Percentiles rank a stretch among this genome's conserved stretches.
phyloP scores from a whole-genome alignment of 2,797 vertebrate genomes.

The Lepus oiostolus region DNA sequence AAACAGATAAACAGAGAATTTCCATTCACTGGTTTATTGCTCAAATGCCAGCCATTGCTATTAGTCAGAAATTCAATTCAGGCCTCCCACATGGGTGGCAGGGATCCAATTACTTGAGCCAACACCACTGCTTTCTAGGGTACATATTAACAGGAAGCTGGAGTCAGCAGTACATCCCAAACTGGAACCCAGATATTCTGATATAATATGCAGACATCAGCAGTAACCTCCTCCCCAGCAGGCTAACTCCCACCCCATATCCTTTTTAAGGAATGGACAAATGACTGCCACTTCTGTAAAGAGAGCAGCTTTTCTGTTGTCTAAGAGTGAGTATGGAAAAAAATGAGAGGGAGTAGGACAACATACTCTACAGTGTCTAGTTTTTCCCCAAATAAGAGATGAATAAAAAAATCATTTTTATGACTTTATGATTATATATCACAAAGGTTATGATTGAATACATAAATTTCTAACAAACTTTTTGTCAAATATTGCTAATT shows the following conservation, averaged over 20 bases:
- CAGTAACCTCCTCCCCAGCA: no score
- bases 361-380: neutral
- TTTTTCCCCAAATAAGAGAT: neutral
- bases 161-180: no score
- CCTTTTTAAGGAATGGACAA: neutral
- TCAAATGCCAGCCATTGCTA: no score
- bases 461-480: neutral
- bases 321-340: neutral
- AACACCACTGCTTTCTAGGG: no score
- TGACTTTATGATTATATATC: neutral
- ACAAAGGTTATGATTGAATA: neutral
- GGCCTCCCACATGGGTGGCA: no score
- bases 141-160: no score
- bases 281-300: neutral
- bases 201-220: no score
- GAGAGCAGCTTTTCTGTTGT: neutral
- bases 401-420: neutral
- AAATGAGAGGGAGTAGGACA: neutral
- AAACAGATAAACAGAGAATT: no score
- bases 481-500: conserved; percentile 20
- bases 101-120: no score
- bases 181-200: no score
- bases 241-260: neutral
- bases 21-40: no score
- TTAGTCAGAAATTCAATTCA: no score